Percentiles rank a stretch among this genome's conserved stretches.
These are phyloP conservation scores for Ailurus styani DNA, from an alignment of 2,113 vertebrate species.

Conservation along the genomic window DNA sequence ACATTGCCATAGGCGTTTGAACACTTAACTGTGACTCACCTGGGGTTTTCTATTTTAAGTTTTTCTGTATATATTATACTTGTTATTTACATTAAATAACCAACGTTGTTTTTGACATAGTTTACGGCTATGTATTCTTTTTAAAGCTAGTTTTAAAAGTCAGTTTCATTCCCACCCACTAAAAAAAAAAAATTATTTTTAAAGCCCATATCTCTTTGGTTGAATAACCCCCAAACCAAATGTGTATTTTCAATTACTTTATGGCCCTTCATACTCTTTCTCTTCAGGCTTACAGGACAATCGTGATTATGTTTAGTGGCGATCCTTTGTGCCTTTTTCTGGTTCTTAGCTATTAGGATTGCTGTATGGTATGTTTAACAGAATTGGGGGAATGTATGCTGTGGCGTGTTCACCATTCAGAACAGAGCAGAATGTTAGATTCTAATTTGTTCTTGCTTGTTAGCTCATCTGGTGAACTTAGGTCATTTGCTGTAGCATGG, in stretches of 20 bases:
- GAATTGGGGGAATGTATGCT: slow-evolving; percentile 9
- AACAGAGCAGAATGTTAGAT: background rate
- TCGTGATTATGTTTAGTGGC: background rate
- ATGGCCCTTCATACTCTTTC: background rate
- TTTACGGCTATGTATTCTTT: background rate
- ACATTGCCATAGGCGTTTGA: background rate
- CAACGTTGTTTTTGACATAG: background rate
- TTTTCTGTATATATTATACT: background rate
- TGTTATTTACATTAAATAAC: background rate
- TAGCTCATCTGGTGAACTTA: background rate
- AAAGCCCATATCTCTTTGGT: background rate
- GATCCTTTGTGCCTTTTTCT: slow-evolving; percentile 1
- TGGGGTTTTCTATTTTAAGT: background rate
- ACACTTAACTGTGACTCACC: background rate
- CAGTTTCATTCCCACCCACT: background rate
- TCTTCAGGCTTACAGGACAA: background rate
- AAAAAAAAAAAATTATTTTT: background rate
- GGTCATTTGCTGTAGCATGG: background rate
- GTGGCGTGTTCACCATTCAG: background rate
- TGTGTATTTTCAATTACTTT: background rate
- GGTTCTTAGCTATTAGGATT: background rate
- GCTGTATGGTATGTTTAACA: background rate
- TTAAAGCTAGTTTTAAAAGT: slow-evolving; percentile 12
- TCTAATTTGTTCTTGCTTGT: slow-evolving; percentile 24
- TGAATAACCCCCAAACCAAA: background rate